Base-by-base conservation (phyloP, 2,113 vertebrate species). In the Pantherophis guttatus region DNA sequence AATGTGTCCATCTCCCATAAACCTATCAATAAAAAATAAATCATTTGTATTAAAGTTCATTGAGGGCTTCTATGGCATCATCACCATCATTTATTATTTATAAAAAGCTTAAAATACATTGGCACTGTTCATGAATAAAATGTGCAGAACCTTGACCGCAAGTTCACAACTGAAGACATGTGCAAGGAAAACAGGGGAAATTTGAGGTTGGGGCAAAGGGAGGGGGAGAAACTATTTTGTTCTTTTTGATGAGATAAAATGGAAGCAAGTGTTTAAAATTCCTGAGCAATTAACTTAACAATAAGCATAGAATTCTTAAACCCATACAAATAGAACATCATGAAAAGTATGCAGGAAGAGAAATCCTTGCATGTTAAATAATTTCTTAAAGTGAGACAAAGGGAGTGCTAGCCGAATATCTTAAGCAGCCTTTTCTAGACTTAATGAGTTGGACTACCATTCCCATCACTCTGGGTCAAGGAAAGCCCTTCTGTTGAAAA, bases 51-150 rank as follows among this genome's bases (percentile, higher is more conserved):
- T 62, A 39, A 39, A 70, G 86, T 88, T 88, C 59, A 55, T n/a
- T 26, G 59, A 75, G 91, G 39, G 59, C 52, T 62, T 52, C 10
- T 39, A 57, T 92, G 87, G 91, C 62, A 57, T 62, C 50, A 53
- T 48, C 29, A 17, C 23, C 39, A 59, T 26, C 54, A 39, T 93
- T 87, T 87, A 90, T 90, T 93, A 93, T 90, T 87, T 90, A 90
- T 65, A 65, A 21, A 93, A 90, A 55, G 58, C 48, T 58, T 87
- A 86, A 90, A 65, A 87, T 87, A 93, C 29, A 86, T 75, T n/a
- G 75, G 88, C 88, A 62, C 44, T 19, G 23, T 87, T 87, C 89
- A 62, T 87, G 75, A 90, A 87, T 93, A 86, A 93, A 89, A 93
- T 26, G 23, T 55, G 89, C 65, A 88, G 70, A 29, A 48, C 70